Evolutionary conservation across 2,888 invertebrate genomes (phyloP).

Genomic region (Eulithis prunata): DNA sequence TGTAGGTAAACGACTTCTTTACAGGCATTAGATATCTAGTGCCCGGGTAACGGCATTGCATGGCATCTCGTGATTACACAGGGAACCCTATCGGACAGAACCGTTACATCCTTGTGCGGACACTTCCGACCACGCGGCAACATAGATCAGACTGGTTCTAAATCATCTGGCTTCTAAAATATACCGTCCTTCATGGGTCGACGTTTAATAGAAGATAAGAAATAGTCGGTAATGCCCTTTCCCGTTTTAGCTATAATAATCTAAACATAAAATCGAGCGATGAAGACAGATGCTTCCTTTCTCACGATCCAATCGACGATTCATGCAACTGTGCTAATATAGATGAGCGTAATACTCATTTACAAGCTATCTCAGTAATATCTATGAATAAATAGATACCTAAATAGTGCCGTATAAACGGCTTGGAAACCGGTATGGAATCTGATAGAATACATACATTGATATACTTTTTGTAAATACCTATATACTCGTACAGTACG

Average conservation of each 20-base stretch:
- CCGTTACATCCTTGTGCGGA: constrained; percentile 69
- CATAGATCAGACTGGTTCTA: constrained; percentile 44
- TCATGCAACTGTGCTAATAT: constrained; percentile 16
- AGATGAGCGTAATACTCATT: constrained; percentile 15
- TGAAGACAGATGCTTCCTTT: constrained; percentile 31
- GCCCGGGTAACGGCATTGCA: constrained; percentile 56
- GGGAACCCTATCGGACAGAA: constrained; percentile 58
- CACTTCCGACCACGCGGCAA: constrained; percentile 61
- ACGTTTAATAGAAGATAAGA: constrained; percentile 41
- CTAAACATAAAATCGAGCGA: constrained; percentile 28
- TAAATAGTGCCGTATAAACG: too few relatives aligned
- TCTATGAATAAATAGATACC: neutral
- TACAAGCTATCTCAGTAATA: constrained; percentile 8
- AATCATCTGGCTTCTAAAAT: constrained; percentile 43
- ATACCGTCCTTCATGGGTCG: constrained; percentile 42
- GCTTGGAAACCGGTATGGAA: too few relatives aligned
- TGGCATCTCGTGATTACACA: constrained; percentile 58
- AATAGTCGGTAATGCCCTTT: constrained; percentile 36
- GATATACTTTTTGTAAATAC: too few relatives aligned
- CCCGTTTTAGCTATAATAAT: constrained; percentile 35
- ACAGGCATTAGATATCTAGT: constrained; percentile 41
- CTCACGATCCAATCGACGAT: constrained; percentile 26
- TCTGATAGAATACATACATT: too few relatives aligned
- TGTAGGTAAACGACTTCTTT: constrained; percentile 60
- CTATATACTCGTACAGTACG: too few relatives aligned